These are phyloP conservation scores for Macrosteles quadrilineatus DNA, from an alignment of 1,140 invertebrate species.

Conservation along the genomic window DNA sequence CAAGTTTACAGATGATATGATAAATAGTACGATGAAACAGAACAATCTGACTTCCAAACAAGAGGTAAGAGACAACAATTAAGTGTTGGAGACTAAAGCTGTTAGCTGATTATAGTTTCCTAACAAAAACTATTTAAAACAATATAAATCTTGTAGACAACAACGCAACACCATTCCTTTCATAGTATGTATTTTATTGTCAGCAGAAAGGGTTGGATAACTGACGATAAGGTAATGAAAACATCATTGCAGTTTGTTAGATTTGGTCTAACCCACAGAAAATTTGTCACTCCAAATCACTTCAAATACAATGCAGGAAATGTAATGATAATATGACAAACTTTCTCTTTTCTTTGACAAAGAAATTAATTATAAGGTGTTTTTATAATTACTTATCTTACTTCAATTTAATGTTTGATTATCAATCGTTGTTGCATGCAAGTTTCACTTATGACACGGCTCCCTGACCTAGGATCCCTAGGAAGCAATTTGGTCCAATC, in stretches of 20 bases:
- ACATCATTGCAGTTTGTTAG: too few species aligned
- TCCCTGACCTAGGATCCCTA: background rate
- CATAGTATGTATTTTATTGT: background rate
- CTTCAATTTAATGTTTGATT: too few species aligned
- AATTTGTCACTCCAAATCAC: too few species aligned
- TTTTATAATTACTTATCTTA: too few species aligned
- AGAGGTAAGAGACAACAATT: slow-evolving; percentile 37
- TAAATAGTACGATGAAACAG: slow-evolving; percentile 51
- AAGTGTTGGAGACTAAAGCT: slow-evolving; percentile 33
- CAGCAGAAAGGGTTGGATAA: background rate
- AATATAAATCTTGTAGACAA: slow-evolving; percentile 24
- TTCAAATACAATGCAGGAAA: too few species aligned
- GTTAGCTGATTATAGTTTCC: slow-evolving; percentile 28
- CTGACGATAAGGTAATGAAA: background rate
- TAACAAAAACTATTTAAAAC: slow-evolving; percentile 20
- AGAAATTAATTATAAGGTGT: too few species aligned
- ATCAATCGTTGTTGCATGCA: background rate
- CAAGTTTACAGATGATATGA: slow-evolving; percentile 40
- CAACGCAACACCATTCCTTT: slow-evolving; percentile 11
- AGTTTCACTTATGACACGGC: background rate
- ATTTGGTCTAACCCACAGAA: too few species aligned
- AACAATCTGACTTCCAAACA: slow-evolving; percentile 55
- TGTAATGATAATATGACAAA: too few species aligned
- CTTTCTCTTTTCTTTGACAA: too few species aligned
- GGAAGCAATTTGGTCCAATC: background rate